Evolutionary conservation across 2,797 vertebrate species (phyloP).

Genomic region (Hypotaenidia okinawae): DNA sequence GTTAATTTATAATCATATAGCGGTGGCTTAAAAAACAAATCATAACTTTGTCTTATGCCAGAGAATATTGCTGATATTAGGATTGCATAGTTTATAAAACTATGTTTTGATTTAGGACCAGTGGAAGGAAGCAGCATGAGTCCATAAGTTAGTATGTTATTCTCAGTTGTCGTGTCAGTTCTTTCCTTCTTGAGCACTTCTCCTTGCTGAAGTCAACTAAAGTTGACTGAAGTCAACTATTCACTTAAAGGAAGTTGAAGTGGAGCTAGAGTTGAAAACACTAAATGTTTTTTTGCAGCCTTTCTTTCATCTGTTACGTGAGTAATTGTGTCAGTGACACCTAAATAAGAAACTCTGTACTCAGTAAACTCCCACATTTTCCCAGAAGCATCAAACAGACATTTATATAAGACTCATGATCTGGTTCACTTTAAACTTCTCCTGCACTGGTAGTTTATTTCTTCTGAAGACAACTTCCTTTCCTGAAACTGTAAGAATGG

Average conservation of each 20-base stretch:
- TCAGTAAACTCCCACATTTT: background rate
- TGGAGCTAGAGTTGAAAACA: background rate
- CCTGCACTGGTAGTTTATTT: background rate
- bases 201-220: background rate
- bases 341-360: background rate
- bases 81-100: background rate
- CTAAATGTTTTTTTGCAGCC: background rate
- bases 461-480: background rate
- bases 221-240: background rate
- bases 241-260: background rate
- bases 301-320: background rate
- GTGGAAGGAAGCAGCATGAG: background rate
- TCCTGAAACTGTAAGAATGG: background rate
- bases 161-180: background rate
- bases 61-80: background rate
- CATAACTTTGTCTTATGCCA: background rate
- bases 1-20: background rate
- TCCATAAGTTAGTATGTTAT: background rate
- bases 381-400: background rate
- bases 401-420: background rate
- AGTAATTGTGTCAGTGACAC: background rate
- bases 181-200: background rate
- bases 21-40: background rate
- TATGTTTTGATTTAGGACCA: background rate
- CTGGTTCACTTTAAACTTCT: background rate